phyloP scores from a whole-genome alignment of 2,113 vertebrate species.

The Protomyctophum bolini region DNA sequence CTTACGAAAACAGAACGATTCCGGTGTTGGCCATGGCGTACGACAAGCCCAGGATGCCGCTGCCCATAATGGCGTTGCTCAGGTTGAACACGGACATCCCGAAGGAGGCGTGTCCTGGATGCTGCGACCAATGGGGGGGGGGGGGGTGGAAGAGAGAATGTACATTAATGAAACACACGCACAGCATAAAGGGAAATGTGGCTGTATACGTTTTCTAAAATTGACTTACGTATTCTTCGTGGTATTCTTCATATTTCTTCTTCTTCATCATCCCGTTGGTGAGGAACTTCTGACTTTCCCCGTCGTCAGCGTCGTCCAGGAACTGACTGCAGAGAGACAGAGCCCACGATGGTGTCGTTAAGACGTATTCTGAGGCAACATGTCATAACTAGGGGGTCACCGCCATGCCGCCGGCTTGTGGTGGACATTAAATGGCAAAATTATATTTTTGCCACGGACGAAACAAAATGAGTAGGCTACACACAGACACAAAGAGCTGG shows the following conservation, averaged over 20 bases:
- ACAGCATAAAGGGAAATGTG: too few species aligned
- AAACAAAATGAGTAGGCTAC: too few species aligned
- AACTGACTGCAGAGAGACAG: constrained; percentile 80
- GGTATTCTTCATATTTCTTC: constrained; percentile 89
- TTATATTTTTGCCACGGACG: too few species aligned
- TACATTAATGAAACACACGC: not conserved
- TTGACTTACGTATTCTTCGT: constrained; percentile 91
- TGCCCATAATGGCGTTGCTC: constrained; percentile 99
- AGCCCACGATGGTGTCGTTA: too few species aligned
- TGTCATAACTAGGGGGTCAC: too few species aligned
- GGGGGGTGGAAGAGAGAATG: constrained; percentile 1
- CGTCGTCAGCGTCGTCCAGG: constrained; percentile 83
- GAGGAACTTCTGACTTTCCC: constrained; percentile 92
- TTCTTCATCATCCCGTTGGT: constrained; percentile 87
- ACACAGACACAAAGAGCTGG: too few species aligned
- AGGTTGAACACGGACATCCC: constrained; percentile 97
- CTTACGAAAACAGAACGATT: constrained; percentile 93
- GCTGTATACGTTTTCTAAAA: too few species aligned
- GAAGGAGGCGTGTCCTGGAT: constrained; percentile 89
- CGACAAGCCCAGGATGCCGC: constrained; percentile 93
- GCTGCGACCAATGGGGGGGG: constrained; percentile 72
- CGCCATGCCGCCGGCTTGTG: too few species aligned
- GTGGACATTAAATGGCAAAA: too few species aligned
- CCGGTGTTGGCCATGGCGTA: constrained; percentile 98
- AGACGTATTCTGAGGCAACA: too few species aligned